Percentiles rank a stretch among this genome's conserved stretches.
Conservation (phyloP, 2,113 vertebrate genomes). For the Chascanopsetta lugubris region DNA sequence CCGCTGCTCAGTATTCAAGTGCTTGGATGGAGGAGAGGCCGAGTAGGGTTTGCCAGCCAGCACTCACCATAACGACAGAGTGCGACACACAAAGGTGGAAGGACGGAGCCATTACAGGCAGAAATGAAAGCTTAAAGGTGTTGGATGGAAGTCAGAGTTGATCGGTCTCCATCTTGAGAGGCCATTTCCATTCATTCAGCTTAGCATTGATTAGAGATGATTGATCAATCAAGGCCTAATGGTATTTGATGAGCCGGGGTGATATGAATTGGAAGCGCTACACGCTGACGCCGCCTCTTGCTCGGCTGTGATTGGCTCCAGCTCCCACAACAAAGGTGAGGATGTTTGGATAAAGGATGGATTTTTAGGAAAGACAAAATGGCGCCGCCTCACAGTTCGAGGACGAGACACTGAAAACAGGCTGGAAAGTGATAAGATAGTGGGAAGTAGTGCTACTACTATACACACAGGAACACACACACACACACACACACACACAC, state of each 20-base stretch:
- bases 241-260: neutral
- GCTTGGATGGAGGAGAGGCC: constrained; percentile 47
- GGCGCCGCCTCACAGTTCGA: too few relatives aligned
- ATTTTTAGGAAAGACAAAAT: too few relatives aligned
- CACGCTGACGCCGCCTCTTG: too few relatives aligned
- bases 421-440: too few relatives aligned
- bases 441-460: too few relatives aligned
- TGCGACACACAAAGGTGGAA: constrained; percentile 1
- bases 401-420: neutral
- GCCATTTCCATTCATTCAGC: neutral
- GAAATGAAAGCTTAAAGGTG: constrained; percentile 6
- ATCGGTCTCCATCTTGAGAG: neutral
- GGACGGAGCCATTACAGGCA: constrained; percentile 8
- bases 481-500: neutral
- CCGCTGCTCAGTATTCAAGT: constrained; percentile 49
- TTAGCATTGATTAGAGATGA: neutral
- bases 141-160: neutral
- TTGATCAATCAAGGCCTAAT: neutral
- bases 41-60: constrained; percentile 46
- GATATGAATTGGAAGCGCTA: neutral
- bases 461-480: neutral
- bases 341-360: too few relatives aligned
- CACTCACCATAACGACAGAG: constrained; percentile 49
- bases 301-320: too few relatives aligned
- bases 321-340: too few relatives aligned